Percentiles rank a stretch among this genome's conserved stretches.
Evolutionary conservation across 2,797 vertebrate genomes (phyloP).

Genomic region (Telmatherina bonti): DNA sequence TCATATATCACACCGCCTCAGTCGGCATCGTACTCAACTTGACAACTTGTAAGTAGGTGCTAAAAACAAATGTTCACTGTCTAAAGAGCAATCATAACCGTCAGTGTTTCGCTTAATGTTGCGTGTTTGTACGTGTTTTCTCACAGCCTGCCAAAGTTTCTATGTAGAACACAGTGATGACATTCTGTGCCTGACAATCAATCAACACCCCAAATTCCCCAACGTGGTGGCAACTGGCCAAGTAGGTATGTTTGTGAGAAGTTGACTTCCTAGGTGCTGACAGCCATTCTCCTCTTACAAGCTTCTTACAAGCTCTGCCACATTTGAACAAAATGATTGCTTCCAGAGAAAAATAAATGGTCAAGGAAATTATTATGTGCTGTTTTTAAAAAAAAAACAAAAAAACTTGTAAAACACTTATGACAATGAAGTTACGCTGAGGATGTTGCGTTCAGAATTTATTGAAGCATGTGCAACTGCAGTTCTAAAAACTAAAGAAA

Average conservation of each 20-base stretch:
- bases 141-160: conserved; percentile 95
- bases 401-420: neutral
- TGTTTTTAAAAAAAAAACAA: neutral
- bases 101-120: neutral
- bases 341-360: neutral
- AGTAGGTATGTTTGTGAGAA: conserved; percentile 98
- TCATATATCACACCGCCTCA: conserved; percentile 97
- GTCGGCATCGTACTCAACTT: conserved; percentile 95
- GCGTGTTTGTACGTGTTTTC: conserved; percentile 36
- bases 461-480: neutral
- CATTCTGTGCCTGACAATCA: conserved; percentile 99
- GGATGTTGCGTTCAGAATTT: no score
- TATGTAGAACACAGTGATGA: conserved; percentile 99
- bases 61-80: neutral
- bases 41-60: conserved; percentile 89
- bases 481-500: conserved; percentile 2
- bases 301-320: conserved; percentile 4
- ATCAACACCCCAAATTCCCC: conserved; percentile 99
- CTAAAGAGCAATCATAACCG: neutral
- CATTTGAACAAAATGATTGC: conserved; percentile 25
- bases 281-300: neutral
- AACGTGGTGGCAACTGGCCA: conserved; percentile 99
- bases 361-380: neutral
- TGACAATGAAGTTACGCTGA: neutral
- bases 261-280: conserved; percentile 45